phyloP scores from a whole-genome alignment of 92 coral and sea anemone species.

The Phenganax marumi region DNA sequence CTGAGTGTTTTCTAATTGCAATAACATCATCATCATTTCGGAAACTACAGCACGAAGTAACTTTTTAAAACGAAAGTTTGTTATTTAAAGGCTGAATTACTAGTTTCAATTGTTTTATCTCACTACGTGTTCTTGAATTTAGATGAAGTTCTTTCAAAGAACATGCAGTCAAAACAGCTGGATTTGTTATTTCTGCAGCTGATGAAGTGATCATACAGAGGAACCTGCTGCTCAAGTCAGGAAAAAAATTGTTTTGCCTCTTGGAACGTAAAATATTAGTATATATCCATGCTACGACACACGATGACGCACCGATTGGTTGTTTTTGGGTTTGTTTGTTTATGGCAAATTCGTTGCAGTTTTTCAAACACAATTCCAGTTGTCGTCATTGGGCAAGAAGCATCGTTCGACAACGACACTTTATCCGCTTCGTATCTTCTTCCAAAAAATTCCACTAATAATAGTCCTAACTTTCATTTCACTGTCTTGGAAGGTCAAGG shows the following conservation, averaged over 20 bases:
- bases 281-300: neutral
- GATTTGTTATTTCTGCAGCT: neutral
- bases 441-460: neutral
- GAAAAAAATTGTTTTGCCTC: neutral
- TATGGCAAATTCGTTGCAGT: neutral
- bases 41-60: no score
- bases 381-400: neutral
- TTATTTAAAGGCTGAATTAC: no score
- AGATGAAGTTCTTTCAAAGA: neutral
- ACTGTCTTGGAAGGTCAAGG: conserved; percentile 6
- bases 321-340: neutral
- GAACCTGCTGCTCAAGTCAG: neutral
- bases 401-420: neutral
- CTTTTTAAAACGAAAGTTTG: no score
- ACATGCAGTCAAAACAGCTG: neutral
- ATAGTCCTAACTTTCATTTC: neutral
- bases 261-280: neutral
- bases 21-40: no score
- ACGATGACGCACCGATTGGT: conserved; percentile 2
- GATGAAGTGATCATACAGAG: neutral
- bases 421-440: neutral
- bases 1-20: no score
- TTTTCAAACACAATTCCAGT: conserved; percentile 3
- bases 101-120: no score
- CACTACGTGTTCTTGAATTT: neutral